These are phyloP conservation scores for Cristatella mucedo DNA, from an alignment of 2,888 invertebrate species.

Conservation along the genomic window DNA sequence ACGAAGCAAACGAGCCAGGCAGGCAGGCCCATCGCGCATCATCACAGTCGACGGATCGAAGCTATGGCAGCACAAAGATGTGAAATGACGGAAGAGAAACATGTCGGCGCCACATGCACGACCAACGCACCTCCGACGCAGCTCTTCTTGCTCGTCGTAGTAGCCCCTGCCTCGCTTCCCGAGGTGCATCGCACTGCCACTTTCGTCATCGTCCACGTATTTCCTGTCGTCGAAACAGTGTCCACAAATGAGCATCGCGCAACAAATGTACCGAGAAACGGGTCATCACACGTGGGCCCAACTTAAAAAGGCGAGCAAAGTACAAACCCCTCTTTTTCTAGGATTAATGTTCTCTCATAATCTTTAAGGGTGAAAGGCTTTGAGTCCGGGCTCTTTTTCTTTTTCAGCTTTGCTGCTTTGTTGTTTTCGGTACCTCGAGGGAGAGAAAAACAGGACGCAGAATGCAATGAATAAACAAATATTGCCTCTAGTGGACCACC, in stretches of 20 bases:
- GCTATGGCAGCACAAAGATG: too few relatives aligned
- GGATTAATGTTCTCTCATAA: conserved; percentile 58
- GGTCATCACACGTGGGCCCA: too few relatives aligned
- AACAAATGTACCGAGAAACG: too few relatives aligned
- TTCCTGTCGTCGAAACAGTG: not conserved
- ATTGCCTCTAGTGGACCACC: too few relatives aligned
- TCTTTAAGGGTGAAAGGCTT: conserved; percentile 56
- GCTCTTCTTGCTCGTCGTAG: conserved; percentile 50
- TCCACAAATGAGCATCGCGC: not conserved
- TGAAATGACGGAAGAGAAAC: too few relatives aligned
- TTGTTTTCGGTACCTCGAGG: not conserved
- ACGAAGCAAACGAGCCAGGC: too few relatives aligned
- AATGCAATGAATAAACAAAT: too few relatives aligned
- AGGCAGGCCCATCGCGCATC: too few relatives aligned
- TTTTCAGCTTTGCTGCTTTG: conserved; percentile 24
- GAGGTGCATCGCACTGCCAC: conserved; percentile 9
- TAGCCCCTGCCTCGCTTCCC: conserved; percentile 39
- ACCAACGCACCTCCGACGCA: conserved; percentile 50
- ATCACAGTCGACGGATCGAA: too few relatives aligned
- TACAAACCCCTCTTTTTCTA: conserved; percentile 49
- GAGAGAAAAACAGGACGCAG: too few relatives aligned
- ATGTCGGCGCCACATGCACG: too few relatives aligned
- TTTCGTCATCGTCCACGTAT: not conserved
- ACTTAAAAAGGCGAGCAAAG: not conserved
- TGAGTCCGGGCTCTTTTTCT: too few relatives aligned